Evolutionary conservation across 2,797 vertebrate genomes (phyloP).

Genomic region (Phrynocephalus guinanensis): DNA sequence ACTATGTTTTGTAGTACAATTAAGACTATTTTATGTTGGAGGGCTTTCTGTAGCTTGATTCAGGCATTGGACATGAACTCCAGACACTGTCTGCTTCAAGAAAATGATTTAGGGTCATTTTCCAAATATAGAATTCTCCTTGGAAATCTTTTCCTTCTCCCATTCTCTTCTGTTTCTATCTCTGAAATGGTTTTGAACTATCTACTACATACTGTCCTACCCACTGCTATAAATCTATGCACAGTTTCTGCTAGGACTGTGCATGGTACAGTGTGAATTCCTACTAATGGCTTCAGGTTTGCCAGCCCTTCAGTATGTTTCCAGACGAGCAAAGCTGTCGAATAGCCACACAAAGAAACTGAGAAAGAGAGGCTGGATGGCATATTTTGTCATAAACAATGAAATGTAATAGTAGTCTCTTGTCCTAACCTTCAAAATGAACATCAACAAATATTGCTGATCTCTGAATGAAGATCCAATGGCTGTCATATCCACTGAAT

Average conservation of each 20-base stretch:
- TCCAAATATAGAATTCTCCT: neutral
- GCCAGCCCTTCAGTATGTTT: neutral
- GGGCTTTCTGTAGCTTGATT: slow-evolving; percentile 17
- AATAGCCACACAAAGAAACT: neutral
- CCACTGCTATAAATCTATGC: neutral
- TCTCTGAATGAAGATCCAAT: neutral
- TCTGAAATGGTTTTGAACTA: neutral
- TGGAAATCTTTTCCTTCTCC: slow-evolving; percentile 12
- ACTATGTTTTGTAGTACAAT: neutral
- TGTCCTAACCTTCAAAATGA: neutral
- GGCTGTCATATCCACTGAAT: neutral
- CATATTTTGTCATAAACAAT: neutral
- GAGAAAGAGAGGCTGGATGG: neutral
- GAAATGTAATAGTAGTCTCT: neutral
- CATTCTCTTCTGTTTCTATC: neutral
- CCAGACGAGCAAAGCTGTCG: neutral
- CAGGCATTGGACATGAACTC: neutral
- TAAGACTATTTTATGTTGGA: neutral
- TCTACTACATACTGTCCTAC: neutral
- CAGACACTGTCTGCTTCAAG: slow-evolving; percentile 23
- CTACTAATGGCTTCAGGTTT: neutral
- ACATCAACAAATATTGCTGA: neutral
- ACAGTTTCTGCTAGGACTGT: neutral
- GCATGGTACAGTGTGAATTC: neutral
- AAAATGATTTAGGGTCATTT: neutral